Conservation (phyloP, 2,888 invertebrate species). For the Drosophila recens region DNA sequence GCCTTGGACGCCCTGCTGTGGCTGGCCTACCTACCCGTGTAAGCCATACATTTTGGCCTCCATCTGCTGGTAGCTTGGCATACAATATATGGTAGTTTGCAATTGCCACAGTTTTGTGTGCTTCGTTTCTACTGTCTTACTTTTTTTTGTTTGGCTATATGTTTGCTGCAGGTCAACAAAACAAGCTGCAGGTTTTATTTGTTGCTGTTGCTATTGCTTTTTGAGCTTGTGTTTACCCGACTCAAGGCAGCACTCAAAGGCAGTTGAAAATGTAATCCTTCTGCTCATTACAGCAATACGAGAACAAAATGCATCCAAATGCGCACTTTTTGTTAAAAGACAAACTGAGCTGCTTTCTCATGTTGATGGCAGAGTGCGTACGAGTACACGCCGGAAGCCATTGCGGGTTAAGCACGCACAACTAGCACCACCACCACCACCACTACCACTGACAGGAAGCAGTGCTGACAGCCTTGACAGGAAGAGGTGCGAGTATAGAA, state of each 20-base stretch:
- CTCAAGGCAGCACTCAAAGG: conserved; percentile 45
- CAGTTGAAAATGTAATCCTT: conserved; percentile 56
- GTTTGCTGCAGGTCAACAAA: conserved; percentile 50
- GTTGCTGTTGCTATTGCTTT: conserved; percentile 19
- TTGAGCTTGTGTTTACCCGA: conserved; percentile 28
- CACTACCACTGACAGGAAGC: conserved; percentile 32
- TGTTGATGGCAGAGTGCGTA: conserved; percentile 50
- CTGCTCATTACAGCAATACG: conserved; percentile 52
- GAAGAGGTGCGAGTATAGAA: conserved; percentile 13
- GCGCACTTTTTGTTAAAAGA: conserved; percentile 44
- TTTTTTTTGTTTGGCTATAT: conserved; percentile 18
- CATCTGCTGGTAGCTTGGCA: conserved; percentile 13
- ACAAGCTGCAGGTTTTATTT: conserved; percentile 40
- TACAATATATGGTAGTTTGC: conserved; percentile 1
- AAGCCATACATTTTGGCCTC: conserved; percentile 20
- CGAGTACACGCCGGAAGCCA: conserved; percentile 74
- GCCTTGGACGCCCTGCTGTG: conserved; percentile 12
- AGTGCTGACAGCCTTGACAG: conserved; percentile 37
- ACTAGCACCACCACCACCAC: neutral
- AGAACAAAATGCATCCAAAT: conserved; percentile 40
- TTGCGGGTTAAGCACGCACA: conserved; percentile 69
- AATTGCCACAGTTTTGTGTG: conserved; percentile 25
- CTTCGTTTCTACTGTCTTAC: conserved; percentile 11
- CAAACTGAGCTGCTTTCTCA: conserved; percentile 18
- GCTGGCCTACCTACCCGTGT: neutral